Base-by-base conservation (phyloP, 2,797 vertebrate species). In the Crypturellus tataupa region DNA sequence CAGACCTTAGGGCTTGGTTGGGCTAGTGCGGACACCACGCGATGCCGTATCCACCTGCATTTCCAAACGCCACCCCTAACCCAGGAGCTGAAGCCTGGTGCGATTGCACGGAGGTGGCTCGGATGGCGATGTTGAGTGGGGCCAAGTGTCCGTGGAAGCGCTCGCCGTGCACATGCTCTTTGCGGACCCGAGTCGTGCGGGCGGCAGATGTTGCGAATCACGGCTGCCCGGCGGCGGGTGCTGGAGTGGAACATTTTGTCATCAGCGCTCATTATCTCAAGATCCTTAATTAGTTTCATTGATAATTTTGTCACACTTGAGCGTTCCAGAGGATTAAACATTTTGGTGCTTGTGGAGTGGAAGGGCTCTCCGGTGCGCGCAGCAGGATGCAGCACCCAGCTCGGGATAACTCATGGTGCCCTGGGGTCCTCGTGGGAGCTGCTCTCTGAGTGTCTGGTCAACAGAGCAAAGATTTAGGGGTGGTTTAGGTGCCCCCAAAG, bases 231-330 rank as follows among this genome's bases (percentile, higher is more conserved):
- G 88, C 88, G 86, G 92, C 82, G 93, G 78, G 86, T 95, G 64
- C 65, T 87, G 33, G 91, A 95, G 95, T 87, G 89, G 94, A 97
- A 95, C 80, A 83, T 95, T 97, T 96, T 96, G 95, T 94, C 75
- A 92, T 96, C 89, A 84, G 75, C 92, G 86, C 78, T 93, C 94
- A 94, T 96, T 96, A 95, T 97, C 89, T 95, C 94, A 91, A 96
- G 95, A 94, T 94, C 80, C 93, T 95, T 96, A 96, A 97, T 95
- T 92, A 95, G 94, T 93, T 97, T 95, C 93, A 96, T 94, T 95
- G 96, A 96, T 96, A 96, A 94, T 96, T 97, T 96, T 96, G 84
- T 93, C 3, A 18, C 89, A 93, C 85, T 97, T 83, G 75, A 95
- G 93, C 86, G 82, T 97, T 94, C 83, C 35, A 19, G 68, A 96